Percentiles rank a stretch among this genome's conserved stretches.
phyloP scores from a whole-genome alignment of 2,888 invertebrate genomes.

The Tachystola acroxantha region DNA sequence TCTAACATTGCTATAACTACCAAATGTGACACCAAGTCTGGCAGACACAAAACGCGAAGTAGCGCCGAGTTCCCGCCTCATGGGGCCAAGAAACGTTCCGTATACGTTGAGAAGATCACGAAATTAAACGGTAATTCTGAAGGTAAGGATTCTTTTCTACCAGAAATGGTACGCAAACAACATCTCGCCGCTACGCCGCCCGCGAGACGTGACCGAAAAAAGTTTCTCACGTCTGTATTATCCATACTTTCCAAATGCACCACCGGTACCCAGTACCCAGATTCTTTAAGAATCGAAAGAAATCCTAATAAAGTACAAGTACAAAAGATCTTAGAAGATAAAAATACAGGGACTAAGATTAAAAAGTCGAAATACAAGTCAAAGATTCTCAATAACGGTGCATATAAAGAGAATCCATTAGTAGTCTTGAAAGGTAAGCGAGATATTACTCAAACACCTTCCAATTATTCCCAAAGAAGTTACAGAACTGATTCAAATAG shows the following conservation, averaged over 20 bases:
- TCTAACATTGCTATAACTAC: constrained; percentile 31
- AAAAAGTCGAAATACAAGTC: constrained; percentile 24
- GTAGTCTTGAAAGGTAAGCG: constrained; percentile 37
- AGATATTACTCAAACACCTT: constrained; percentile 36
- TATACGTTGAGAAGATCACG: constrained; percentile 44
- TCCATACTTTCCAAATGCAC: constrained; percentile 44
- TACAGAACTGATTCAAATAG: constrained; percentile 15
- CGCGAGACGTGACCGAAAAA: constrained; percentile 27
- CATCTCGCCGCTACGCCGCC: too few species aligned
- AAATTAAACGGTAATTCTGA: not conserved
- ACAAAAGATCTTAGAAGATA: not conserved
- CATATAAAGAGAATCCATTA: constrained; percentile 20
- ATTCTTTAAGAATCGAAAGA: too few species aligned
- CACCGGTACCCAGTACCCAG: constrained; percentile 41
- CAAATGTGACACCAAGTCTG: constrained; percentile 7
- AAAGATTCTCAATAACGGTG: constrained; percentile 23
- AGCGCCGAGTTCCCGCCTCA: constrained; percentile 30
- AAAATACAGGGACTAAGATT: not conserved
- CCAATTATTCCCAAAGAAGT: constrained; percentile 29
- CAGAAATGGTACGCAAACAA: too few species aligned
- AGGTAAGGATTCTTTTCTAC: too few species aligned
- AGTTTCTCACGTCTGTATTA: constrained; percentile 39
- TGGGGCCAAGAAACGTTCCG: constrained; percentile 33
- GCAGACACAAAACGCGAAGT: constrained; percentile 29
- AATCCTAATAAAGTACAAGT: not conserved